A percentile compares a stretch with the other conserved stretches of the same genome.
Evolutionary conservation across 2,888 invertebrate species (phyloP).

Genomic region (Aquatica leii): DNA sequence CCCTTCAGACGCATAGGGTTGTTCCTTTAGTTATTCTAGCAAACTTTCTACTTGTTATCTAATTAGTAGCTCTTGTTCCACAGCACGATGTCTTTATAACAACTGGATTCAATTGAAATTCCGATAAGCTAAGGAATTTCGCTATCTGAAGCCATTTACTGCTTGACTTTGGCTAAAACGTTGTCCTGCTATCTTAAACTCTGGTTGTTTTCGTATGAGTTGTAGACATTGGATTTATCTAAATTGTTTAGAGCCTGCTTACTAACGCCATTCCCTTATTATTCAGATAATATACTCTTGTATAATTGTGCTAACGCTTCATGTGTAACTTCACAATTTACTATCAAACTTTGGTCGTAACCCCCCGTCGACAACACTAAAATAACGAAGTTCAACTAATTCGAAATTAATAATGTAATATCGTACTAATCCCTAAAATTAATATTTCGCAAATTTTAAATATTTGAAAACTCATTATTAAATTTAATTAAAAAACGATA

Average conservation of each 20-base stretch:
- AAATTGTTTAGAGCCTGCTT: conserved; percentile 51
- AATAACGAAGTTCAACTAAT: too few relatives aligned
- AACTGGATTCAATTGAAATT: conserved; percentile 58
- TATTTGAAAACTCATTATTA: too few relatives aligned
- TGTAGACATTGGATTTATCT: conserved; percentile 55
- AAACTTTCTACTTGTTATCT: conserved; percentile 57
- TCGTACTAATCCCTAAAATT: too few relatives aligned
- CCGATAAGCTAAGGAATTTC: conserved; percentile 57
- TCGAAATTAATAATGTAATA: too few relatives aligned
- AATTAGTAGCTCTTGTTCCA: conserved; percentile 58
- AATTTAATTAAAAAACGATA: too few relatives aligned
- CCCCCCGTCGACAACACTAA: too few relatives aligned
- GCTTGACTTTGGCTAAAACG: conserved; percentile 37
- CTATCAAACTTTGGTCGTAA: too few relatives aligned
- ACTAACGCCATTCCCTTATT: conserved; percentile 39
- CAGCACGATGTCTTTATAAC: conserved; percentile 58
- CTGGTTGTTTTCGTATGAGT: conserved; percentile 51
- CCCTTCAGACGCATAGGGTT: conserved; percentile 24
- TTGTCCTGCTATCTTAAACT: conserved; percentile 47
- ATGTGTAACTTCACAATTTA: conserved; percentile 19
- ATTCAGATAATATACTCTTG: conserved; percentile 37
- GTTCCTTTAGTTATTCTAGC: conserved; percentile 41
- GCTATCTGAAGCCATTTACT: conserved; percentile 48
- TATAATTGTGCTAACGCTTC: conserved; percentile 33
- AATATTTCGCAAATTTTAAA: too few relatives aligned